Evolutionary conservation across 2,113 vertebrate species (phyloP).

Genomic region (Fulica atra): DNA sequence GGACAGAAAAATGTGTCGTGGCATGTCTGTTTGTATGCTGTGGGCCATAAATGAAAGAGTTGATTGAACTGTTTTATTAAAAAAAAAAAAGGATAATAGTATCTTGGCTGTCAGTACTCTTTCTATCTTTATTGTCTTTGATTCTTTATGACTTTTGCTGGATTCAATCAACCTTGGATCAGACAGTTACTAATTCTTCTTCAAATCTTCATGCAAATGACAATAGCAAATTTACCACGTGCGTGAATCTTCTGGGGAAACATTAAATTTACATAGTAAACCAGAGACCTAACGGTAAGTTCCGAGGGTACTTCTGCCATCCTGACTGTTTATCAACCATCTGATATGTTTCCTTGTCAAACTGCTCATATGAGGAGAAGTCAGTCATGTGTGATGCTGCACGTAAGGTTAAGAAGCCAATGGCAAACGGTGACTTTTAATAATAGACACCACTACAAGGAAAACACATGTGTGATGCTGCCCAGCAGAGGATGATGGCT

Average conservation of each 20-base stretch:
- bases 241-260: conserved; percentile 16
- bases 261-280: background rate
- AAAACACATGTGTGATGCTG: background rate
- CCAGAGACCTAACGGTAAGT: background rate
- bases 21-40: background rate
- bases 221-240: background rate
- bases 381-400: background rate
- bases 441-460: background rate
- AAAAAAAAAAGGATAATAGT: background rate
- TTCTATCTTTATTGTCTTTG: conserved; percentile 2
- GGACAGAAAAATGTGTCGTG: background rate
- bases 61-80: background rate
- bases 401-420: background rate
- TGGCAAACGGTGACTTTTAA: background rate
- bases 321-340: background rate
- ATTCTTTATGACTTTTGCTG: background rate
- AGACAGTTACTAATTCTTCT: conserved; percentile 15
- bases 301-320: background rate
- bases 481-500: background rate
- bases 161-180: background rate
- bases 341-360: background rate
- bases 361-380: background rate
- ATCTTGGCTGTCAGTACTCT: background rate
- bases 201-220: background rate
- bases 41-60: background rate